Conservation (phyloP, 2,797 vertebrate genomes). For the Pelodytes ibericus region DNA sequence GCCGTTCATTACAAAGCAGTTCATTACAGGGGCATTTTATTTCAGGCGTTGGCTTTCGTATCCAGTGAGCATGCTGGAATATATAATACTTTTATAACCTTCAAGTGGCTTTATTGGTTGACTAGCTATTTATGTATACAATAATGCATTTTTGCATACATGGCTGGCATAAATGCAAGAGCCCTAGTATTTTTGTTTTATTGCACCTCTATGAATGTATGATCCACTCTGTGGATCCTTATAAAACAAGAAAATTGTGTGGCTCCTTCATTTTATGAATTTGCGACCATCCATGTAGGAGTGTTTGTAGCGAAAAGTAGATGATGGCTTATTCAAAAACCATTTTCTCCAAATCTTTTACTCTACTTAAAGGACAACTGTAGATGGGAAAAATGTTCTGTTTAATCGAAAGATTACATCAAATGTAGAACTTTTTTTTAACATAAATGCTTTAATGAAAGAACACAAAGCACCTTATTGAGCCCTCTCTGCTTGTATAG, state of each 20-base stretch:
- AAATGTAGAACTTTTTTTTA: no score
- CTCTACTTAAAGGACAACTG: no score
- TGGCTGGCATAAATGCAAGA: neutral
- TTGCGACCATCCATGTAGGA: neutral
- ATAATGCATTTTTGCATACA: neutral
- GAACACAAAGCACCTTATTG: no score
- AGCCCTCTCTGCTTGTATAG: no score
- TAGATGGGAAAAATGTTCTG: no score
- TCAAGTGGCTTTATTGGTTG: neutral
- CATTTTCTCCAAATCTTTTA: no score
- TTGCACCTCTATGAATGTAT: neutral
- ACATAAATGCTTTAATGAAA: no score
- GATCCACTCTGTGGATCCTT: neutral
- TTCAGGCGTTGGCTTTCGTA: neutral
- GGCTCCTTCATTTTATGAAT: neutral
- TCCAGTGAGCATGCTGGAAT: constrained; percentile 4
- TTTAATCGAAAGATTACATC: no score
- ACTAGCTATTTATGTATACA: neutral
- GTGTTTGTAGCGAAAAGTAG: no score
- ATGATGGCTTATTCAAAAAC: no score
- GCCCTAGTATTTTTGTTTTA: neutral
- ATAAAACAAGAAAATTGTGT: neutral
- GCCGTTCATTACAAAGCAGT: constrained; percentile 2
- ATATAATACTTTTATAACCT: neutral
- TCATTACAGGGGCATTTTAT: constrained; percentile 38